Evolutionary conservation across 1,140 invertebrate genomes (phyloP), one percentile per base, ranked within the genome.

Genomic region (Olivierus martensii): DNA sequence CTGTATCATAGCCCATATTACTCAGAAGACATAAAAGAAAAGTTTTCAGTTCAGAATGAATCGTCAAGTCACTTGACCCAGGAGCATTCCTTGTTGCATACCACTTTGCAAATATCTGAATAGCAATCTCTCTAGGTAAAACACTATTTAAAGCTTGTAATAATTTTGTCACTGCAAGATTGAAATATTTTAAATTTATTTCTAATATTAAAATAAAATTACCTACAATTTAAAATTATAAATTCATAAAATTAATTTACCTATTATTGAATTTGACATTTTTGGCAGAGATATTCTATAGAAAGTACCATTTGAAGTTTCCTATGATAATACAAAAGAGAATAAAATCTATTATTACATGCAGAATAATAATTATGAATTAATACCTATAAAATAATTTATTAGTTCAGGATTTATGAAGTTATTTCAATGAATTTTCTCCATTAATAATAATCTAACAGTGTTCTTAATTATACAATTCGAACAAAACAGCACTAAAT

Each of bases 1-100:
- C 79, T 0, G 79, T 72, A 56, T 86, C 80, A 63, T 84, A 86
- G n/a, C 83, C 83, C 42, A 84, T 73, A 12, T 83, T 52, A 22
- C 63, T 61, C 9, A 75, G 62, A 10, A 76, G 57, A 59, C 65
- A 71, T 21, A 56, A 61, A 38, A 79, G 75, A 67, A 95, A 93
- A 59, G 87, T 75, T 5, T 77, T 72, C 86, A 88, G 90, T 68
- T 94, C 89, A 57, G 83, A 77, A 57, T 77, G 74, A 0, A 77
- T 76, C 35, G 80, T 81, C 43, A 86, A 74, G 60, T 89, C 81
- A 59, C 82, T 77, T 0, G 83, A 80, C 0, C 88, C 88, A 0
- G 87, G 85, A 4, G 86, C 82, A 74, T 93, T 93, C 45, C 87
- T 72, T 1, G 79, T 76, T 0, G 82, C 79, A 64, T 91, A 94